Evolutionary conservation across 2,113 vertebrate species (phyloP), one percentile per base, ranked within the genome.

Genomic region (Nyctereutes procyonoides): DNA sequence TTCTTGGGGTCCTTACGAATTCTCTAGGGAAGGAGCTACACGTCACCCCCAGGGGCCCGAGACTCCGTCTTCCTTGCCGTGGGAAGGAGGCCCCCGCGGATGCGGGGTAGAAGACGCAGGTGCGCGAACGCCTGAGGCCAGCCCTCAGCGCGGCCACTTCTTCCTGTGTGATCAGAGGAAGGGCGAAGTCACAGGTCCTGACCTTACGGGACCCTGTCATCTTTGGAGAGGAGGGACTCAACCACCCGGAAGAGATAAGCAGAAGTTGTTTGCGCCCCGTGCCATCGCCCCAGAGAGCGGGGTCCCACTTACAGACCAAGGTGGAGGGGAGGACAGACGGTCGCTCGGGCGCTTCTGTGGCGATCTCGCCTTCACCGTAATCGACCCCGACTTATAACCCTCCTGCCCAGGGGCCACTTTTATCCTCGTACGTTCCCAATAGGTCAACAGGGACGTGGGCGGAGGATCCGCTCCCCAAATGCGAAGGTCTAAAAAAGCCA

Each of bases 301-400:
- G 76, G n/a, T 1, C 26, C 26, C 7, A 4, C 1, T 38, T 1
- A 7, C 30, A 0, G 69, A 55, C 2, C 6, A 12, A 6, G 35
- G 51, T 11, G 43, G 43, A 8, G 43, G 6, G 1, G 14, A 43
- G 74, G 74, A 16, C 26, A 17, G 74, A 48, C 13, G 3, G 67
- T 35, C 67, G 17, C 67, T 69, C n/a, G 9, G 17, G 67, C n/a
- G n/a, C 43, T 8, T 22, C 15, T 17, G 30, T 0, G 13, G 7
- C 28, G 1, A 38, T 53, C n/a, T 35, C 8, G 0, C 30, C 12
- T 60, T 30, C 60, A 3, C 10, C 0, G 5, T 9, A 8, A 8
- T 16, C 30, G 38, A 6, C 9, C 53, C 35, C 2, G 93, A 53
- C 71, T 1, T 10, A 5, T 1, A 22, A 19, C 1, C 53, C 38